Percentiles rank a stretch among this genome's conserved stretches.
Conservation (phyloP, 2,113 vertebrate genomes). For the Ascaphus truei region DNA sequence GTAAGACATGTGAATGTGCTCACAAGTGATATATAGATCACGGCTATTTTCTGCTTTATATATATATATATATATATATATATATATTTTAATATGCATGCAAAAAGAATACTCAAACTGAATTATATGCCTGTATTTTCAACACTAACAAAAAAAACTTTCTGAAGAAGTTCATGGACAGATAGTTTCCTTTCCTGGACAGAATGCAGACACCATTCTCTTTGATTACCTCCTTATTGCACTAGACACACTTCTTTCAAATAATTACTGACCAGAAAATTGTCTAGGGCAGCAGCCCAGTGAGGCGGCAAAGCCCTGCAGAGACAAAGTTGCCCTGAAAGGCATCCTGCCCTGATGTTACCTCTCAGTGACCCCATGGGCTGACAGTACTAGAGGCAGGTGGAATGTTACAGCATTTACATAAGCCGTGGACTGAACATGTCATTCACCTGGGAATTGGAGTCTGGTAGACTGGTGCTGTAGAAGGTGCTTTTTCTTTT, state of each 20-base stretch:
- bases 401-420: constrained; percentile 31
- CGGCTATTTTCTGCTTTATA: too few relatives aligned
- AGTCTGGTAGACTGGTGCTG: not conserved
- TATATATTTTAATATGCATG: too few relatives aligned
- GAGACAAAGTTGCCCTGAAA: not conserved
- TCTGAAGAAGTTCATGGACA: constrained; percentile 30
- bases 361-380: constrained; percentile 35
- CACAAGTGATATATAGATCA: too few relatives aligned
- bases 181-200: constrained; percentile 37
- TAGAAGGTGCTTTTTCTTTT: too few relatives aligned
- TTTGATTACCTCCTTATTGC: constrained; percentile 23
- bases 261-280: constrained; percentile 52
- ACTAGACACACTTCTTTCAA: constrained; percentile 48
- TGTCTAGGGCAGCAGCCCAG: constrained; percentile 35
- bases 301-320: constrained; percentile 42
- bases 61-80: too few relatives aligned
- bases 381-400: constrained; percentile 30
- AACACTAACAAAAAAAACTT: not conserved
- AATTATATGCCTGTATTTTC: too few relatives aligned
- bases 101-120: too few relatives aligned
- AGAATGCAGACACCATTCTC: constrained; percentile 13
- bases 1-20: too few relatives aligned
- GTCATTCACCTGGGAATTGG: not conserved
- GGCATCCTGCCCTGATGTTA: constrained; percentile 27
- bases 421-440: not conserved